Evolutionary conservation across 2,888 invertebrate genomes (phyloP), one percentile per base, ranked within the genome.

Genomic region (Seladonia tumulorum): DNA sequence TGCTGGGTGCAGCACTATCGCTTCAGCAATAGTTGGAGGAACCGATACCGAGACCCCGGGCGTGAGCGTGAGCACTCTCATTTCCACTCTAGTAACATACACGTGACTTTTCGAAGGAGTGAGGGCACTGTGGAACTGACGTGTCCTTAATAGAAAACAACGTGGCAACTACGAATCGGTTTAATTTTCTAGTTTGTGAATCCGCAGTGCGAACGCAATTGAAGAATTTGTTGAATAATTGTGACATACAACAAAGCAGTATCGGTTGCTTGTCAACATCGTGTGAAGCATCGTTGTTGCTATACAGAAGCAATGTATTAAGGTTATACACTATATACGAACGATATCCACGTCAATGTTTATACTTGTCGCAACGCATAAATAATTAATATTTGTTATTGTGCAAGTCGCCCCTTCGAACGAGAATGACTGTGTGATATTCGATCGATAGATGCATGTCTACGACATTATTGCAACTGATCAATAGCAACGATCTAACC

Each of bases 141-240:
- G 92, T 92, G 92, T 92, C 93, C 90, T 79, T 86, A 89, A 83
- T 79, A 42, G 73, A 72, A 83, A 86, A 88, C 91, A 93, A 93
- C 93, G 92, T 92, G 92, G 92, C 93, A 89, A 86, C 57, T 76
- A 53, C 35, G 12, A 75, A 76, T 25, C 29, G 25, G 60, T 75
- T 70, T 49, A 60, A 70, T 29, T 49, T 45, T 66, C 42, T 53
- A 22, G 47, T 53, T 63, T 60, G 25, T 12, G 45, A 79, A 25
- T 16, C 5, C 47, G 57, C 39, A 18, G 18, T 29, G n/a, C 2
- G 25, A 47, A 57, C 39, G 66, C 35, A 79, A 10, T 85, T 57
- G 2, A 14, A 25, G 10, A 66, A 35, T 42, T 16, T 10, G 22
- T 18, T 22, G 0, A 8, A 25, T 71, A 39, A 70, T 25, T 12